Base-by-base conservation (phyloP, 2,797 vertebrate species). In the Buceros bicornis region DNA sequence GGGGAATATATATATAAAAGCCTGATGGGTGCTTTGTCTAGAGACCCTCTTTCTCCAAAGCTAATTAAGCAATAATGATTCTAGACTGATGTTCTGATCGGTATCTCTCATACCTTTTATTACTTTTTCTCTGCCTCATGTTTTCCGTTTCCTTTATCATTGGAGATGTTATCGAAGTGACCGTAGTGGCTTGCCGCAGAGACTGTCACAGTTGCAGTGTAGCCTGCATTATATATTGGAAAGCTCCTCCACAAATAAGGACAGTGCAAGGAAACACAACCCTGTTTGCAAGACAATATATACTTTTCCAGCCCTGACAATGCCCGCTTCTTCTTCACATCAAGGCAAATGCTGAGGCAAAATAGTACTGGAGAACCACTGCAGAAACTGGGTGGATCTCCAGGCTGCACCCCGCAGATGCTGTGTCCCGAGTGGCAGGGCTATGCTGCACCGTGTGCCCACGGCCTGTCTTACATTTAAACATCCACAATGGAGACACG, bases 91-190 rank as follows among this genome's bases (percentile, higher is more conserved):
- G 77, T 74, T 90, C 92, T 94, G 82, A 96, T 95, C 86, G 69
- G 35, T 84, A 92, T 97, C 91, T 92, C 74, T 91, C 42, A 78
- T 8, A 31, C 70, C 65, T 95, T 95, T 93, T 95, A 92, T 88
- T 90, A 60, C 78, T 94, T 89, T 85, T 95, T 72, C 90, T 90
- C 65, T 88, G 60, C 40, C 82, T 94, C 48, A 2, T 58, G 77
- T 90, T 94, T 86, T 93, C 91, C 69, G 24, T 91, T 95, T 93
- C 73, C 97, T 95, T 97, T 88, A 80, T 91, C 92, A 42, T 70
- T 74, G 72, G 54, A 82, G 79, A 89, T 95, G 67, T 50, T 94
- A 91, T 91, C 94, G 54, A 66, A 60, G 43, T 28, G 54, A 51
- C 48, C 8, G 22, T 47, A 86, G 86, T 6, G 69, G 78, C 80